Percentiles rank a stretch among this genome's conserved stretches.
Evolutionary conservation across 2,888 invertebrate species (phyloP).

Genomic region (Drosophila colorata): DNA sequence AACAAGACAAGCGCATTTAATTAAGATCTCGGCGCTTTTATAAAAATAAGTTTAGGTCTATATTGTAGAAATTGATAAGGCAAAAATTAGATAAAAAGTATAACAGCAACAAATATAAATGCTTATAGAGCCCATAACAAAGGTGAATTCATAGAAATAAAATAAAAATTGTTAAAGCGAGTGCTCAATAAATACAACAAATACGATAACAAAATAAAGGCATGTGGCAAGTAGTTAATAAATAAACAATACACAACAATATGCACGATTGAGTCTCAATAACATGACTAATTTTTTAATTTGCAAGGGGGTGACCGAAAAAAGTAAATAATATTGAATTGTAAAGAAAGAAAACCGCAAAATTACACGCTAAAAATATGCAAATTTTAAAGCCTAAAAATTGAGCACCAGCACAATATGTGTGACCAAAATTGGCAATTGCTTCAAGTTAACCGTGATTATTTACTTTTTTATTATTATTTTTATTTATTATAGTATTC

Average conservation of each 20-base stretch:
- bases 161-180: constrained; percentile 19
- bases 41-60: constrained; percentile 23
- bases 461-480: neutral
- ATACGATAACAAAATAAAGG: constrained; percentile 30
- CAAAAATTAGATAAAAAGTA: constrained; percentile 13
- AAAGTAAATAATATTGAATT: constrained; percentile 12
- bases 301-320: neutral
- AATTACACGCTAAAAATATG: constrained; percentile 2
- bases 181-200: constrained; percentile 19
- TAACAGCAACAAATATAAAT: constrained; percentile 10
- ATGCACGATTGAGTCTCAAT: constrained; percentile 23
- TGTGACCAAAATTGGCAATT: neutral
- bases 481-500: too few relatives aligned
- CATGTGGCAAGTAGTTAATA: constrained; percentile 32
- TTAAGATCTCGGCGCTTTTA: constrained; percentile 52
- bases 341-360: constrained; percentile 4
- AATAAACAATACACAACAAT: constrained; percentile 1
- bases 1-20: constrained; percentile 54
- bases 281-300: constrained; percentile 58
- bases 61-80: constrained; percentile 43
- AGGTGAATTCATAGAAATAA: constrained; percentile 42
- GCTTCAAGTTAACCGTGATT: neutral
- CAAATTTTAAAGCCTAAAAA: constrained; percentile 1
- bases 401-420: neutral
- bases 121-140: constrained; percentile 43